phyloP scores from a whole-genome alignment of 1,140 invertebrate species.

The Tetraneura akinire region DNA sequence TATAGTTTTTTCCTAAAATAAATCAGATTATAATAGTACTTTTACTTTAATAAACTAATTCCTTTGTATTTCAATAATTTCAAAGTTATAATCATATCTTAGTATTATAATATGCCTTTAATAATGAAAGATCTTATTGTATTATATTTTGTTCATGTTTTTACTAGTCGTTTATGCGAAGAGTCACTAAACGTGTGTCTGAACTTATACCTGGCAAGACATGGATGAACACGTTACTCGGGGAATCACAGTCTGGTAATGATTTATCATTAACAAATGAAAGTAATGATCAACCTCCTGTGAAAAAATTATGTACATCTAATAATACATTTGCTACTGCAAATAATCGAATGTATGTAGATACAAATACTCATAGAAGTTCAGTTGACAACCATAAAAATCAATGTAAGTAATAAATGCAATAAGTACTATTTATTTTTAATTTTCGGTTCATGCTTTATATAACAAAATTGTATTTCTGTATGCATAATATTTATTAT shows the following conservation, averaged over 20 bases:
- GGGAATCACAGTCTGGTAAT: neutral
- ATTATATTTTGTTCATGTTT: slow-evolving; percentile 28
- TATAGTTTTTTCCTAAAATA: too few species aligned
- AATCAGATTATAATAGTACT: too few species aligned
- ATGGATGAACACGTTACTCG: slow-evolving; percentile 53
- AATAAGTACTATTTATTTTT: neutral
- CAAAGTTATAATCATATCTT: too few species aligned
- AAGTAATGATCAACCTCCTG: slow-evolving; percentile 32
- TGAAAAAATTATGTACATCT: slow-evolving; percentile 22
- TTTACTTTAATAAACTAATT: too few species aligned
- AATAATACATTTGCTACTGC: slow-evolving; percentile 8
- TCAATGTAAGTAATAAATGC: neutral
- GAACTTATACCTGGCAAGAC: slow-evolving; percentile 53
- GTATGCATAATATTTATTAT: too few species aligned
- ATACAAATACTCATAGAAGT: neutral
- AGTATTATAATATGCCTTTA: too few species aligned
- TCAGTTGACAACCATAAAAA: slow-evolving; percentile 17
- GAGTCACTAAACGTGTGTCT: slow-evolving; percentile 52
- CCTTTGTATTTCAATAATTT: too few species aligned
- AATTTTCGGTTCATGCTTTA: too few species aligned
- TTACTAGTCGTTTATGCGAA: slow-evolving; percentile 49
- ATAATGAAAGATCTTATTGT: too few species aligned
- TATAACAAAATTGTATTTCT: too few species aligned
- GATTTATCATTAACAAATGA: neutral
- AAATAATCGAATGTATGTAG: neutral